These are phyloP conservation scores for Acrossocheilus wenchowensis DNA, from an alignment of 2,797 vertebrate species.

Conservation along the genomic window DNA sequence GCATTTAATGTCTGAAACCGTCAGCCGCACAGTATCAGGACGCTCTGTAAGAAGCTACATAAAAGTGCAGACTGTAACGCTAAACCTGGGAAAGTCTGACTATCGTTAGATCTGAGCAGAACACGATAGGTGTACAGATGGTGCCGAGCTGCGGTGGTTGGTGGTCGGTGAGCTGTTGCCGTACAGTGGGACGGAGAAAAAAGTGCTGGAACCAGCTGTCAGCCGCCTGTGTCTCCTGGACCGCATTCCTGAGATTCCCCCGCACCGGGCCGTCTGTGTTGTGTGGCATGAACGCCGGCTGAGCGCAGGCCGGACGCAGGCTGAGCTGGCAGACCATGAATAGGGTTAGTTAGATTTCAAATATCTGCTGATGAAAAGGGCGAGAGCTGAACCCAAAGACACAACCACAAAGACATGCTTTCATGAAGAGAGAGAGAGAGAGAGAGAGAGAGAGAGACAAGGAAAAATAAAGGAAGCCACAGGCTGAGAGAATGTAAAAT, in stretches of 20 bases:
- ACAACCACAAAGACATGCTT: conserved; percentile 80
- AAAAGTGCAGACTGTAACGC: conserved; percentile 8
- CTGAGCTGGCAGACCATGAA: conserved; percentile 77
- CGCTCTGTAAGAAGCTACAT: background rate
- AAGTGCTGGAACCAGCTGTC: conserved; percentile 48
- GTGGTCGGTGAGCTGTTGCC: conserved; percentile 24
- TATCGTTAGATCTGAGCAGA: conserved; percentile 44
- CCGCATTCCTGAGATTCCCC: conserved; percentile 65
- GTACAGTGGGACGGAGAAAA: conserved; percentile 43
- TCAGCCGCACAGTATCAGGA: background rate
- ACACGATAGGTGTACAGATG: conserved; percentile 55
- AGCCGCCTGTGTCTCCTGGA: conserved; percentile 54
- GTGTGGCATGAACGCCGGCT: conserved; percentile 75
- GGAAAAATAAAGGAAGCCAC: conserved; percentile 67
- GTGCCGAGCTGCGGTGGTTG: background rate
- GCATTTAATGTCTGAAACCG: background rate
- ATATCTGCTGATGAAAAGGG: conserved; percentile 82
- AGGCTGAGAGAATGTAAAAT: conserved; percentile 59
- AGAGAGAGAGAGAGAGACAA: conserved; percentile 59
- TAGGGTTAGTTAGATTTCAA: conserved; percentile 83
- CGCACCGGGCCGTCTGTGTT: conserved; percentile 63
- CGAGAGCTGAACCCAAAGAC: conserved; percentile 74
- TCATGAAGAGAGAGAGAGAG: conserved; percentile 62
- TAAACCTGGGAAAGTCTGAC: conserved; percentile 31
- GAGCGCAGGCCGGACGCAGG: conserved; percentile 63